These are phyloP conservation scores for Metellina segmentata DNA, from an alignment of 2,888 invertebrate species.

Conservation along the genomic window DNA sequence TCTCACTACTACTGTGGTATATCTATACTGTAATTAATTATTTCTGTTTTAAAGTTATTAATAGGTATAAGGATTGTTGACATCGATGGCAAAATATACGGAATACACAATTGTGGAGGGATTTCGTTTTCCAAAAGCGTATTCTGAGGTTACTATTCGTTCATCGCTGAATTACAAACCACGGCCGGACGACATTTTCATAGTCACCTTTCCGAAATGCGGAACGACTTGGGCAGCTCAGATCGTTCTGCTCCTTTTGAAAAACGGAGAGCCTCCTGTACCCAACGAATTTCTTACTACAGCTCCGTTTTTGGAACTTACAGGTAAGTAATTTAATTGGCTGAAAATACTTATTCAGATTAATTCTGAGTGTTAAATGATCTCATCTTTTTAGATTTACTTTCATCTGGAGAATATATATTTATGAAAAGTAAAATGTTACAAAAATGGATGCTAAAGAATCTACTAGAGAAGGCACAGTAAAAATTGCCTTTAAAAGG, in stretches of 20 bases:
- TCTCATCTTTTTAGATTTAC: too few relatives aligned
- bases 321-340: constrained; percentile 6
- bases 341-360: too few relatives aligned
- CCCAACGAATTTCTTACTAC: not conserved
- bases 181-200: constrained; percentile 51
- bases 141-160: constrained; percentile 21
- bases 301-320: constrained; percentile 53
- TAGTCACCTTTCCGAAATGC: constrained; percentile 71
- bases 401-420: too few relatives aligned
- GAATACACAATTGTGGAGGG: constrained; percentile 24
- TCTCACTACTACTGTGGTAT: too few relatives aligned
- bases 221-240: constrained; percentile 75
- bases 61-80: too few relatives aligned
- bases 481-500: too few relatives aligned
- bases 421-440: too few relatives aligned
- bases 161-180: constrained; percentile 63
- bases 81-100: not conserved
- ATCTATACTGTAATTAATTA: too few relatives aligned
- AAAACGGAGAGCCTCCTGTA: not conserved
- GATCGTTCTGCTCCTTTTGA: constrained; percentile 47
- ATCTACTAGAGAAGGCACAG: too few relatives aligned
- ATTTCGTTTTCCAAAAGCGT: constrained; percentile 25
- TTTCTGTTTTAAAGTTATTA: too few relatives aligned
- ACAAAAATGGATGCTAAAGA: too few relatives aligned
- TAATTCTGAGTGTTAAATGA: too few relatives aligned